Evolutionary conservation across 2,113 vertebrate species (phyloP), one percentile per base, ranked within the genome.

Genomic region (Corydoras sp.): DNA sequence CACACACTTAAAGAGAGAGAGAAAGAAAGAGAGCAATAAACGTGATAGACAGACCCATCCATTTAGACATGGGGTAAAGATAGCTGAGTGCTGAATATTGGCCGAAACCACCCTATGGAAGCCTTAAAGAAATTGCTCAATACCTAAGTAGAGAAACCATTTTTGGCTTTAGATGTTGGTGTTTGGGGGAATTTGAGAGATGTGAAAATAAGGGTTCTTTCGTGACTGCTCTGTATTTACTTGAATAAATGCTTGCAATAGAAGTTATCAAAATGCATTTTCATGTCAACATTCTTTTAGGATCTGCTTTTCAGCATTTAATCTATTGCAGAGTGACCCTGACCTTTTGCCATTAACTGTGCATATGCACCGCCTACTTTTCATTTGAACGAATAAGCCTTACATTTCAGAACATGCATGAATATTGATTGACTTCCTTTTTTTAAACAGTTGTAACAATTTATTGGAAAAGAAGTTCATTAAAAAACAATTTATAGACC

Each of bases 191-290:
- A 55, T 63, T 71, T 71, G 1, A 62, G 53, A 10, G 13, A 67
- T n/a, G 32, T 7, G 24, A 18, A 73, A 77, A 68, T 74, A 67
- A 64, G 63, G 15, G 56, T 59, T 58, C 30, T 15, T 35, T 67
- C 68, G 66, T 59, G 35, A 24, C 58, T 53, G 18, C 24, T 12
- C 60, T 30, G 68, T 53, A 50, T 62, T 64, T 55, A 75, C 63
- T 60, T 62, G 54, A 75, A 68, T 71, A 53, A 78, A 75, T 64
- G 63, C 68, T 48, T 29, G 68, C 67, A 58, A 62, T 64, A 59
- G 24, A n/a, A 65, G 63, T 35, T 56, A 69, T 64, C 55, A 14
- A 69, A 69, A 67, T 62, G 9, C 59, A 72, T 51, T 61, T 24
- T 11, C 15, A 50, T 53, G 12, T 72, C 55, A 61, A 75, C n/a